These are phyloP conservation scores for Deroptyus accipitrinus DNA, from an alignment of 2,113 vertebrate species.

Conservation along the genomic window DNA sequence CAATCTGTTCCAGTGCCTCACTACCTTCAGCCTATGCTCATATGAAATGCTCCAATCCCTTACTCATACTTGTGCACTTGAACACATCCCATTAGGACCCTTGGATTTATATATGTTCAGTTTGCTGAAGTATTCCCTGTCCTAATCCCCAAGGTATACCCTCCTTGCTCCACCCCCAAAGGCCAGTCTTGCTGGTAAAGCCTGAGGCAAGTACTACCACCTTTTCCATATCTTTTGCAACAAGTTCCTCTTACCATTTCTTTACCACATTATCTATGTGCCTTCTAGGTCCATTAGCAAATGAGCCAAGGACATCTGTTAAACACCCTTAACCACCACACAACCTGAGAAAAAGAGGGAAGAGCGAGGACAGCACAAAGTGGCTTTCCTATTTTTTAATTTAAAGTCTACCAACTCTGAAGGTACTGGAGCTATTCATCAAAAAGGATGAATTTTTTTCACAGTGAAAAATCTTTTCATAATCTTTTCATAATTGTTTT, in stretches of 20 bases:
- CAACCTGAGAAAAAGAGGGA: not conserved
- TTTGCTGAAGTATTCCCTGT: not conserved
- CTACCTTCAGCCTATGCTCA: not conserved
- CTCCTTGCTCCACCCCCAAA: not conserved
- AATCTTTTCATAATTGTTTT: not conserved
- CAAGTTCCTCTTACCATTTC: fast-evolving
- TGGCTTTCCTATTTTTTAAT: not conserved
- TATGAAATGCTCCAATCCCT: not conserved
- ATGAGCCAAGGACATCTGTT: not conserved
- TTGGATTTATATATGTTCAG: not conserved
- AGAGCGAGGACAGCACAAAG: not conserved
- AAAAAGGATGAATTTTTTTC: not conserved
- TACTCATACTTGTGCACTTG: not conserved
- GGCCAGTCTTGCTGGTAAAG: not conserved
- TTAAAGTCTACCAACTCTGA: not conserved
- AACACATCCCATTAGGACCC: not conserved
- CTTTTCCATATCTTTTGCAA: not conserved
- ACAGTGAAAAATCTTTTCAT: not conserved
- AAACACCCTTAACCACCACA: not conserved
- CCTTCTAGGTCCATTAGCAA: not conserved
- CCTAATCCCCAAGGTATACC: not conserved
- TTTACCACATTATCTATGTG: not conserved
- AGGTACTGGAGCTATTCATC: not conserved
- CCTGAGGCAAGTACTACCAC: not conserved
- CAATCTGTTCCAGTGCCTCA: not conserved